Percentiles rank a stretch among this genome's conserved stretches.
phyloP scores from a whole-genome alignment of 2,797 vertebrate species.

The Diplodus sargus region DNA sequence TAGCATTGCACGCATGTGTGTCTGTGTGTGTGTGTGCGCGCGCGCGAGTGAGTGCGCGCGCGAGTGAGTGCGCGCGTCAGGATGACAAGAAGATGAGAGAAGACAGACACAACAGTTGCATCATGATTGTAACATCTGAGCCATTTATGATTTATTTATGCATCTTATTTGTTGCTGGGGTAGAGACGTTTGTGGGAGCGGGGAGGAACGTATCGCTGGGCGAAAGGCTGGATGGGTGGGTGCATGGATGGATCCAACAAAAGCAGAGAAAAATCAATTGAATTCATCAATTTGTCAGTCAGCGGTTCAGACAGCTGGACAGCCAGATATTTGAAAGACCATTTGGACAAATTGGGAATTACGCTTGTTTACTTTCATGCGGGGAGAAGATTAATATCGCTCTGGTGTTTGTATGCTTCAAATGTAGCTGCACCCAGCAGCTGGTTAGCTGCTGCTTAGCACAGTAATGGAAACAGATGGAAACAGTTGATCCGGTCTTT shows the following conservation, averaged over 20 bases:
- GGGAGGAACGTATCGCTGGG: constrained; percentile 52
- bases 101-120: constrained; percentile 83
- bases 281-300: constrained; percentile 28
- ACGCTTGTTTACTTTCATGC: not conserved
- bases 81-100: constrained; percentile 80
- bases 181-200: constrained; percentile 69
- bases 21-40: constrained; percentile 11
- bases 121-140: constrained; percentile 81
- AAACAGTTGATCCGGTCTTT: not conserved
- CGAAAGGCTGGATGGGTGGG: constrained; percentile 20
- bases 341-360: constrained; percentile 1
- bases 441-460: not conserved
- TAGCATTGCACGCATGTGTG: constrained; percentile 23
- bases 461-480: not conserved
- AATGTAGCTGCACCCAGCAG: constrained; percentile 5
- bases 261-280: not conserved
- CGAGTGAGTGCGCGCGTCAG: constrained; percentile 28
- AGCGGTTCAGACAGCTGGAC: constrained; percentile 24
- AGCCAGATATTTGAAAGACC: not conserved
- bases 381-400: not conserved
- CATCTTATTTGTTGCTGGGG: constrained; percentile 73
- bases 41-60: too few species aligned
- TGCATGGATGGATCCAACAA: constrained; percentile 32
- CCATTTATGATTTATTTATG: constrained; percentile 81
- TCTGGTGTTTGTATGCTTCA: not conserved